These are phyloP conservation scores for Sebastes paucispinis DNA, from an alignment of 2,797 vertebrate genomes.

Conservation along the genomic window DNA sequence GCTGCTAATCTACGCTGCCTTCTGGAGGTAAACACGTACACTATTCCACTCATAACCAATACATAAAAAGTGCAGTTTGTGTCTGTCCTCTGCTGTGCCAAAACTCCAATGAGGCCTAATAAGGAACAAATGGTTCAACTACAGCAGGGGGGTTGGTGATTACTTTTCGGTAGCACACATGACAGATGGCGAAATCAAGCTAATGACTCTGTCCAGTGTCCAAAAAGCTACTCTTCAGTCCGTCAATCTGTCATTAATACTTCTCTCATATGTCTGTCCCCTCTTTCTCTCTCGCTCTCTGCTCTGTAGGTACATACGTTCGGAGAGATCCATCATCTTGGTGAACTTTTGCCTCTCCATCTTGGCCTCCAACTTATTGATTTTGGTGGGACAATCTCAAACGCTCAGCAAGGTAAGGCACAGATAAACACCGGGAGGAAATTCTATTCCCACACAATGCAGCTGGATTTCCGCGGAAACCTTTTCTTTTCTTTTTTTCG, in stretches of 20 bases:
- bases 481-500: neutral
- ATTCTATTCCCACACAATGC: neutral
- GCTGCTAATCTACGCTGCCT: slow-evolving; percentile 94
- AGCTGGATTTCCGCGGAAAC: neutral
- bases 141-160: slow-evolving; percentile 43
- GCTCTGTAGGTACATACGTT: slow-evolving; percentile 91
- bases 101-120: slow-evolving; percentile 67
- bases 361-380: slow-evolving; percentile 96
- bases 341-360: slow-evolving; percentile 99
- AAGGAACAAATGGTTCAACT: slow-evolving; percentile 69
- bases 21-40: slow-evolving; percentile 90
- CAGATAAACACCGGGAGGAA: neutral
- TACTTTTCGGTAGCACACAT: slow-evolving; percentile 40
- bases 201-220: slow-evolving; percentile 48
- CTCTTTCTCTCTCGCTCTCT: slow-evolving; percentile 1
- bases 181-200: slow-evolving; percentile 66
- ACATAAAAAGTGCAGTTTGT: slow-evolving; percentile 15
- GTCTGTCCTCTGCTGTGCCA: slow-evolving; percentile 42
- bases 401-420: slow-evolving; percentile 94
- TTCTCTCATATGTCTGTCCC: slow-evolving; percentile 20
- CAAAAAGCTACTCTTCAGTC: slow-evolving; percentile 40
- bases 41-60: neutral
- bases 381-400: slow-evolving; percentile 98
- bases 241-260: slow-evolving; percentile 37
- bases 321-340: slow-evolving; percentile 97